Conservation (phyloP, 2,113 vertebrate species). For the Centropristis striata region DNA sequence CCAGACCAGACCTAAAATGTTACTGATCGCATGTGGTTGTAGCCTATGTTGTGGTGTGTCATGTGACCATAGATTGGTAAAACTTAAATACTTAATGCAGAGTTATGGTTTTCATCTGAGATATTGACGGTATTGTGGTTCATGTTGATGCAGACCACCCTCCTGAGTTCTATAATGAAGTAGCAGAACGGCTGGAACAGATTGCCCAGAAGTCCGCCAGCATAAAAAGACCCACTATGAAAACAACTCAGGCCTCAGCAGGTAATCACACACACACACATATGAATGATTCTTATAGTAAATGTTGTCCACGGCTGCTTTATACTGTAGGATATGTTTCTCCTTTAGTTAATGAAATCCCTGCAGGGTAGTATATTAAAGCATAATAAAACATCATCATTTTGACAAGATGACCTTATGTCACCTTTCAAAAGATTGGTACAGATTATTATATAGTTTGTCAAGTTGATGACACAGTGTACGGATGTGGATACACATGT, state of each 20-base stretch:
- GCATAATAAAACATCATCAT: no score
- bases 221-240: constrained; percentile 41
- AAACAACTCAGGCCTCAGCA: constrained; percentile 3
- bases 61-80: not conserved
- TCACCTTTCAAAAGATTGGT: no score
- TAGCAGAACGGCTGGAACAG: constrained; percentile 79
- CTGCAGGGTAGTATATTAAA: no score
- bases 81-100: not conserved
- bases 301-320: no score
- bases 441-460: no score
- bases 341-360: no score
- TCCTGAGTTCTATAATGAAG: constrained; percentile 79
- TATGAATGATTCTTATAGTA: no score
- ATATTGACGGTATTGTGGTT: not conserved
- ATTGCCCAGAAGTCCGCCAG: constrained; percentile 76
- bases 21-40: not conserved
- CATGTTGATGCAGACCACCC: constrained; percentile 63
- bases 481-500: not conserved
- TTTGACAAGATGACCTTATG: no score
- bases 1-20: not conserved
- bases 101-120: not conserved
- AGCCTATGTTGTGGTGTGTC: not conserved
- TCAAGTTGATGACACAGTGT: not conserved
- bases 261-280: constrained; percentile 42
- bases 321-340: no score